Evolutionary conservation across 2,113 vertebrate species (phyloP).

Genomic region (Sapajus apella): DNA sequence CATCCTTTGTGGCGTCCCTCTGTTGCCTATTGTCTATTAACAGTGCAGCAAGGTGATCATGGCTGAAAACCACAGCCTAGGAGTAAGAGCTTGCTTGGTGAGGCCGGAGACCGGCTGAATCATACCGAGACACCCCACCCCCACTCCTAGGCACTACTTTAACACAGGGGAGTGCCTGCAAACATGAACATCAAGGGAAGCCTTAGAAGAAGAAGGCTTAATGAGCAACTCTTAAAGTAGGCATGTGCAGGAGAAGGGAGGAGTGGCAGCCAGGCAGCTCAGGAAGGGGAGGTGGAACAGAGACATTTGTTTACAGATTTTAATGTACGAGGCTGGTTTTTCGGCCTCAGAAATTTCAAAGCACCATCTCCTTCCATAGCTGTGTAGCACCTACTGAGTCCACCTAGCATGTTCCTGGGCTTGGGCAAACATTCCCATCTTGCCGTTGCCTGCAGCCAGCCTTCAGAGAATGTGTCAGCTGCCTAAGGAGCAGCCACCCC

Average conservation of each 20-base stretch:
- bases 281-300: not conserved
- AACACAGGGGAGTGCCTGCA: not conserved
- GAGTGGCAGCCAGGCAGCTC: not conserved
- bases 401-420: not conserved
- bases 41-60: not conserved
- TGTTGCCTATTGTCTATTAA: not conserved
- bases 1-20: not conserved
- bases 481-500: not conserved
- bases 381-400: not conserved
- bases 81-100: not conserved
- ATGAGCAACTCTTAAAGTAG: not conserved
- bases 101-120: not conserved
- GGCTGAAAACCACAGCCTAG: constrained; percentile 20
- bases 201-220: not conserved
- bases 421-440: not conserved
- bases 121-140: not conserved
- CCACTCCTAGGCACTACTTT: not conserved
- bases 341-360: not conserved
- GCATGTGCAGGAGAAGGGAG: not conserved
- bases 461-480: not conserved
- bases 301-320: not conserved
- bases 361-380: not conserved
- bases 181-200: not conserved
- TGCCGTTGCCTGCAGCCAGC: not conserved
- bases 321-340: not conserved